A percentile compares a stretch with the other conserved stretches of the same genome.
Evolutionary conservation across 2,797 vertebrate genomes (phyloP).

Genomic region (Macropus fuliginosus): DNA sequence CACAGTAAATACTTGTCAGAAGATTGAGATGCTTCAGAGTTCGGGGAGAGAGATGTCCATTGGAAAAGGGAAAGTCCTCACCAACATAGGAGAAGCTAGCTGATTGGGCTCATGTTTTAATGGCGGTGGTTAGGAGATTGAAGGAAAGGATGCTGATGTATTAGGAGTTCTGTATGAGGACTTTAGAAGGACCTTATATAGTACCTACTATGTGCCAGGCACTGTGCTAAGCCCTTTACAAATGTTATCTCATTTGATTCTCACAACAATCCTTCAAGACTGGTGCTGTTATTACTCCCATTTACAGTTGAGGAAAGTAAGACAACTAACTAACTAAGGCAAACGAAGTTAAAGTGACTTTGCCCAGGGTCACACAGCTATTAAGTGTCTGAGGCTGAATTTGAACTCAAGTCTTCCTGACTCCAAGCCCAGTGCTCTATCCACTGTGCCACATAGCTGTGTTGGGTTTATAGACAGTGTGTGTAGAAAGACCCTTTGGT

Average conservation of each 20-base stretch:
- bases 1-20: too few relatives aligned
- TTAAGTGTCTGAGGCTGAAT: not conserved
- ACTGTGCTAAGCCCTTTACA: not conserved
- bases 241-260: not conserved
- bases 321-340: not conserved
- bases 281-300: not conserved
- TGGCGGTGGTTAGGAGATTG: too few relatives aligned
- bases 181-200: too few relatives aligned
- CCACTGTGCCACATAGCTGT: not conserved
- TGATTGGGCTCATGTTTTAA: too few relatives aligned
- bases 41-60: too few relatives aligned
- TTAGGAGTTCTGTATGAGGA: not conserved
- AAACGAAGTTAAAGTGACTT: not conserved
- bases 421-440: not conserved
- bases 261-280: not conserved
- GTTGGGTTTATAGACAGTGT: too few relatives aligned
- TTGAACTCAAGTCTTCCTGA: not conserved
- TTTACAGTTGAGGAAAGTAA: not conserved
- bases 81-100: too few relatives aligned
- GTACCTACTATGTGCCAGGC: not conserved
- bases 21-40: too few relatives aligned
- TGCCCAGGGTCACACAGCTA: not conserved
- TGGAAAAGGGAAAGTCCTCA: too few relatives aligned
- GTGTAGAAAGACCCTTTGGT: not conserved
- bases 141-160: not conserved